Conservation (phyloP, 2,888 invertebrate species). For the Heteromurus nitidus region DNA sequence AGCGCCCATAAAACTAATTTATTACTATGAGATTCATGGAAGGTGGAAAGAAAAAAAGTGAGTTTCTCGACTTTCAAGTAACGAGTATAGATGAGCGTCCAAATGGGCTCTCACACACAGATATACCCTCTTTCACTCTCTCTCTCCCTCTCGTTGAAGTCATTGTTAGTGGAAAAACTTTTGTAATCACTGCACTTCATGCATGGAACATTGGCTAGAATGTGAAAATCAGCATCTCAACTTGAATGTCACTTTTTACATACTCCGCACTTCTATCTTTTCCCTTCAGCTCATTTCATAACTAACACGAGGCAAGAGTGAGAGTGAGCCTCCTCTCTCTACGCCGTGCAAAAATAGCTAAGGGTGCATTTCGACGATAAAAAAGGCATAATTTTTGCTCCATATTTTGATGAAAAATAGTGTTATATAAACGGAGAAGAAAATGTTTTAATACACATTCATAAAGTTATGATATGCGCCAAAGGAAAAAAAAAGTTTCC, state of each 20-base stretch:
- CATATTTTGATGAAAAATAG: neutral
- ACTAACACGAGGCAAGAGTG: neutral
- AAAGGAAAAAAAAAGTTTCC: no score
- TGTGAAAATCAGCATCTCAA: neutral
- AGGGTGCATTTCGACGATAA: neutral
- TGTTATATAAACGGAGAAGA: neutral
- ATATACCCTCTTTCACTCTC: neutral
- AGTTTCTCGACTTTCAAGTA: neutral
- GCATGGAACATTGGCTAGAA: neutral
- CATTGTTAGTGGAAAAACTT: neutral
- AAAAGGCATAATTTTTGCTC: neutral
- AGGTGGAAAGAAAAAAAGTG: neutral
- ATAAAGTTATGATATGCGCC: neutral
- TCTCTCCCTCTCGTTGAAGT: neutral
- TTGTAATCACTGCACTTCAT: conserved; percentile 12
- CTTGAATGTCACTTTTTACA: neutral
- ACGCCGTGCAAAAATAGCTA: neutral
- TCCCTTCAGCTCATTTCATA: neutral
- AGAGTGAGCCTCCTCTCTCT: neutral
- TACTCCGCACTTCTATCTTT: neutral
- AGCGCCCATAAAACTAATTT: conserved; percentile 41
- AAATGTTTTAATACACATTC: neutral
- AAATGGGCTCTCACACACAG: no score
- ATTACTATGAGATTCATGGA: conserved; percentile 17
- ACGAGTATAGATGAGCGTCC: neutral